Base-by-base conservation (phyloP, 1,140 invertebrate genomes). In the Propsilocerus akamusi region DNA sequence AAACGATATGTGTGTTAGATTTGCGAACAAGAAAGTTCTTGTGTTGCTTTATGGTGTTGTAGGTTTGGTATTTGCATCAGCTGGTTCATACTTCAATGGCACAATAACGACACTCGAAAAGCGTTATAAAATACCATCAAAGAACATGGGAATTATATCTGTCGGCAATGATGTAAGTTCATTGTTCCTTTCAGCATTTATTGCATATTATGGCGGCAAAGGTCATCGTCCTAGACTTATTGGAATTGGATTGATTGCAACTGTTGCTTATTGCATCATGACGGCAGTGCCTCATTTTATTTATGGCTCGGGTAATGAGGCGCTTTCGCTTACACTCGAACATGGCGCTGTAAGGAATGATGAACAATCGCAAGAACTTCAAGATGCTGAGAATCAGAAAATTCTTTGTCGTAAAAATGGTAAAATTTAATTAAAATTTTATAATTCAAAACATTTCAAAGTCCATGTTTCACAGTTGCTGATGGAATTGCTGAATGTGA, bases 41-140 rank as follows among this genome's bases (percentile, higher is more conserved):
- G 71, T 83, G 3, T 64, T 81, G 32, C 59, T 80, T 1, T 83
- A 81, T 55, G 79, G 78, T 30, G 57, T 80, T 2, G 60, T 82
- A 3, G 79, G 77, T 1, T 73, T 78, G 51, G 70, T 78, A 46
- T 78, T 80, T 54, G 73, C 73, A 11, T 77, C 80, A 25, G 72
- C 75, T 55, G 81, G 74, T 55, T 71, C 77, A 1, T 83, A 83
- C 59, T 78, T 78, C 54, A 76, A 77, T 53, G 78, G 78, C 2
- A 80, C 76, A 4, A 74, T 83, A 34, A 79, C 80, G 11, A 84
- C 81, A 0, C 63, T 84, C 24, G 81, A 84, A 58, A 83, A 83
- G 58, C 67, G 80, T 54, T 84, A 81, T 61, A 80, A 78, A 55
- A 80, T 83, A 57, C 75, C 77, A 0, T 80, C 76, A 26, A 72